Evolutionary conservation across 2,797 vertebrate species (phyloP).

Genomic region (Sparidentex hasta): DNA sequence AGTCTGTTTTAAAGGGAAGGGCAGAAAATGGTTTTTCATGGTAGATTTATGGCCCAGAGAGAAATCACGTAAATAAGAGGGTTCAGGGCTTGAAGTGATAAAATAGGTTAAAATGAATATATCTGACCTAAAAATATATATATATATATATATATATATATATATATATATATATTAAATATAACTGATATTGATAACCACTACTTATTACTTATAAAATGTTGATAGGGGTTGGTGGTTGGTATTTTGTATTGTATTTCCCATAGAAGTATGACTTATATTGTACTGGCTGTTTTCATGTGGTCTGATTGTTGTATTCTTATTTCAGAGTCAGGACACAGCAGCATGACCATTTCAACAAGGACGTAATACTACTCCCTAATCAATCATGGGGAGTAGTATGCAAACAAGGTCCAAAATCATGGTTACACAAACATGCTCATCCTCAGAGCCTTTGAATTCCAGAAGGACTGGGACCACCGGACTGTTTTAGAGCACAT

Average conservation of each 20-base stretch:
- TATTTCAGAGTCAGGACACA: conserved; percentile 4
- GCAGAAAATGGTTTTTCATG: no score
- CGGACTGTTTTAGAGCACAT: background rate
- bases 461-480: conserved; percentile 9
- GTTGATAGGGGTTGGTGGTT: background rate
- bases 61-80: no score
- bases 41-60: no score
- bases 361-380: conserved; percentile 1
- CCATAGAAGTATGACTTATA: background rate
- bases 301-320: background rate
- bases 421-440: conserved; percentile 16
- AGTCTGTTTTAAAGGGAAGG: no score
- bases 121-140: no score
- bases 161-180: no score
- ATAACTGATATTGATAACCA: background rate
- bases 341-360: conserved; percentile 23
- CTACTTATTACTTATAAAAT: background rate
- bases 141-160: no score
- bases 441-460: conserved; percentile 28
- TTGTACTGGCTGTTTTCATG: background rate
- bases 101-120: no score
- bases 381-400: conserved; percentile 15
- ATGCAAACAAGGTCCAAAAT: conserved; percentile 15
- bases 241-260: background rate
- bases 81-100: no score